phyloP scores from a whole-genome alignment of 2,797 vertebrate species.

The Psittacula derbiana region DNA sequence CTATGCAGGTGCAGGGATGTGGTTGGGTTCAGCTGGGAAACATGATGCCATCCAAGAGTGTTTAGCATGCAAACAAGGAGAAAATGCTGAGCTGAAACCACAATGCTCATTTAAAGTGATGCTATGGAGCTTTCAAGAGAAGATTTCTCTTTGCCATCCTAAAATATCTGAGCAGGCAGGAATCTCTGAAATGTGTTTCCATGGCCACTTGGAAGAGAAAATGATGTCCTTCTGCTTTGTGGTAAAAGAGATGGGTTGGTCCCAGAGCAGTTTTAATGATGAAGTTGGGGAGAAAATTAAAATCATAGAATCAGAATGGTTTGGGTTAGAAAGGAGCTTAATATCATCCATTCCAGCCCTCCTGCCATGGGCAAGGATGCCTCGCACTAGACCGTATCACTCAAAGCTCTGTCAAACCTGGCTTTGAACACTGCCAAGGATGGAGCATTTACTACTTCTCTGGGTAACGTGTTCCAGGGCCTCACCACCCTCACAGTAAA shows the following conservation, averaged over 20 bases:
- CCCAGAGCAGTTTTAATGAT: background rate
- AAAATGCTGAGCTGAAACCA: conserved; percentile 51
- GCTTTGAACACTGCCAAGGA: background rate
- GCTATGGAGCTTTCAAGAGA: background rate
- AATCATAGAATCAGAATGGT: background rate
- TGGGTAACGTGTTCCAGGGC: background rate
- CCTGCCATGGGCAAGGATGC: background rate
- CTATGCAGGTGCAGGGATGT: conserved; percentile 66
- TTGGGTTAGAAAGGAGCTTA: background rate
- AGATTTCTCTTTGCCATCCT: background rate
- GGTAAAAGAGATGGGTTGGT: background rate
- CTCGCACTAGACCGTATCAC: background rate
- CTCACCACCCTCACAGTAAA: background rate
- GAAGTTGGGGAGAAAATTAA: background rate
- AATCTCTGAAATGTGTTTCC: background rate
- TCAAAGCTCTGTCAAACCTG: background rate
- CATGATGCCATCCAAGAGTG: conserved; percentile 37
- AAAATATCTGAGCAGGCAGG: background rate
- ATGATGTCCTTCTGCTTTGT: background rate
- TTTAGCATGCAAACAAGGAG: conserved; percentile 62
- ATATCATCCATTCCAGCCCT: background rate
- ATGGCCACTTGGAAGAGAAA: background rate
- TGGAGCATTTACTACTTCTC: background rate
- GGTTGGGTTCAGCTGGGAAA: conserved; percentile 64
- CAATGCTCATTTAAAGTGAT: background rate